These are phyloP conservation scores for Drosophila pectinifera DNA, from an alignment of 1,140 invertebrate genomes.

Conservation along the genomic window DNA sequence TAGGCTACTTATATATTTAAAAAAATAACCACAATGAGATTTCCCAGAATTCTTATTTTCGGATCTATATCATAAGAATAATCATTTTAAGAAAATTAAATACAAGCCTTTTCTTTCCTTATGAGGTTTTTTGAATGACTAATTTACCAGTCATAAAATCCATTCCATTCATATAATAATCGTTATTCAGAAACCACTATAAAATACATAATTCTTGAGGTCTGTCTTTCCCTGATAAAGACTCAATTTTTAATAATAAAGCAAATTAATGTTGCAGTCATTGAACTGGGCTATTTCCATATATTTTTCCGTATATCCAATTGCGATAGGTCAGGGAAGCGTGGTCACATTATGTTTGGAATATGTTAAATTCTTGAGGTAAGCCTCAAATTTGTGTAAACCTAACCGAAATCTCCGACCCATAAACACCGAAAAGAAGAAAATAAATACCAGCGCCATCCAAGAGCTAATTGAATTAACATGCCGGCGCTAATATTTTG, in stretches of 20 bases:
- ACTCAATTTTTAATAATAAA: background rate
- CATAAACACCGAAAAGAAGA: slow-evolving; percentile 14
- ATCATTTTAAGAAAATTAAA: too few species aligned
- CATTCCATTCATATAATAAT: background rate
- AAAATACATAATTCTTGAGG: background rate
- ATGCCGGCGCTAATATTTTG: slow-evolving; percentile 51
- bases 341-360: slow-evolving; percentile 14
- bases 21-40: too few species aligned
- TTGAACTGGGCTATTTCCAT: background rate
- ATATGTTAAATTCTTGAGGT: slow-evolving; percentile 10
- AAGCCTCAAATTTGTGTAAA: slow-evolving; percentile 15
- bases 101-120: background rate
- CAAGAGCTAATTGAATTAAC: slow-evolving; percentile 72
- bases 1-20: too few species aligned
- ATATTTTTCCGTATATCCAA: too few species aligned
- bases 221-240: background rate
- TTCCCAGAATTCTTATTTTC: too few species aligned
- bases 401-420: slow-evolving; percentile 4
- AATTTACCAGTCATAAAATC: background rate
- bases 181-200: background rate
- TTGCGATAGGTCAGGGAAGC: slow-evolving; percentile 32
- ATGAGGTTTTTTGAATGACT: background rate
- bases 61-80: too few species aligned
- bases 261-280: slow-evolving; percentile 5
- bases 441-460: slow-evolving; percentile 23